Evolutionary conservation across 2,113 vertebrate species (phyloP), one percentile per base, ranked within the genome.

Genomic region (Morone chrysops): DNA sequence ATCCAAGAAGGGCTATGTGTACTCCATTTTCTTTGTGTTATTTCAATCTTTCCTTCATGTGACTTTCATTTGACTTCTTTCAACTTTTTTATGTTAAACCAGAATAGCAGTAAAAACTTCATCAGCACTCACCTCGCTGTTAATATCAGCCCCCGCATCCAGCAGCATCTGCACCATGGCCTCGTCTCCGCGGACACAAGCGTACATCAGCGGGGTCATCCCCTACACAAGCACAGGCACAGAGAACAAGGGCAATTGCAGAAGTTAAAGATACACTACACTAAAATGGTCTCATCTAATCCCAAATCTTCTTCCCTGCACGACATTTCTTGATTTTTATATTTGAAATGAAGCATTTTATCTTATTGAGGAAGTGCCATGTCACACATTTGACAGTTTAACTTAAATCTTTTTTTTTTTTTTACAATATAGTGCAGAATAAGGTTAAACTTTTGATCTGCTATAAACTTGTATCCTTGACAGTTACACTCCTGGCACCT

Each of bases 151-250:
- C 94, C 98, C 98, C 38, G 98, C 98, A 83, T 99, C 98, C 94
- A 99, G 95, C 92, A 99, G 95, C 98, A 99, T 99, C 96, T 99
- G 98, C 57, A 99, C 98, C 98, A 99, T 99, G 61, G 98, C 98
- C 92, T 99, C 98, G 78, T 99, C 98, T 78, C 98, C 98, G 38
- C 97, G 97, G 90, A 98, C 97, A 87, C 98, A 99, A 59, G 98
- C 98, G 16, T 99, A 99, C 98, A 99, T 99, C 94, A 99, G 95
- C 41, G 98, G 98, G 72, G 97, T 99, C 98, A 99, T 99, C 83
- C 98, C 98, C 98, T 99, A 0, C 53, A 78, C 54, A 43, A 22
- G 16, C 25, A 63, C 0, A 63, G 36, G 20, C 2, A 69, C 43
- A 76, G 7, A 83, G 8, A 75, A 51, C 4, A 59, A 87, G 48